A percentile compares a stretch with the other conserved stretches of the same genome.
Conservation (phyloP, 2,888 invertebrate species). For the Rhagonycha lutea region DNA sequence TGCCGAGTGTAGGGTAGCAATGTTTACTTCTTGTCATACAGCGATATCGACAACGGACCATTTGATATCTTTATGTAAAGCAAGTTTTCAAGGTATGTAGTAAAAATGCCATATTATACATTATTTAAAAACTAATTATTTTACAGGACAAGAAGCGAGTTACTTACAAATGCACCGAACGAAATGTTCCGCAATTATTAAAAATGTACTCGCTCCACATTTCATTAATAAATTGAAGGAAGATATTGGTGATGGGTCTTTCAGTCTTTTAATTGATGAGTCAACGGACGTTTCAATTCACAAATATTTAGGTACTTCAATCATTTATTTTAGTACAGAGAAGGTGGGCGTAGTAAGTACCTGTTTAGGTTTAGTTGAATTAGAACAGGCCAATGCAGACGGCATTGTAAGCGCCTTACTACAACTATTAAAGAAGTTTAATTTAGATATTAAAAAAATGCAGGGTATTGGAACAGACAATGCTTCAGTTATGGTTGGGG, state of each 20-base stretch:
- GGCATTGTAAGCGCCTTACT: no score
- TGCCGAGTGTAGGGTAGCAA: not conserved
- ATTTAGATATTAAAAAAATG: no score
- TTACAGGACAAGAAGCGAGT: not conserved
- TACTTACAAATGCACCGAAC: conserved; percentile 29
- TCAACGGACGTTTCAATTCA: conserved; percentile 33
- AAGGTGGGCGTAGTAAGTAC: no score
- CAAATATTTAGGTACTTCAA: conserved; percentile 36
- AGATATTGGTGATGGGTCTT: conserved; percentile 29
- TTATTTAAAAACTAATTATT: not conserved
- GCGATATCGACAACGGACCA: not conserved
- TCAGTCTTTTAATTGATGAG: conserved; percentile 33
- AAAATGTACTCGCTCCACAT: conserved; percentile 31
- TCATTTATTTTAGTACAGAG: no score
- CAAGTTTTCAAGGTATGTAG: not conserved
- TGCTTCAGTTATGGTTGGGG: no score
- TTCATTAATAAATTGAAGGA: conserved; percentile 25
- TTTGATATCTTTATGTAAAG: not conserved
- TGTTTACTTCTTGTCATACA: not conserved
- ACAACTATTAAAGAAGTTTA: no score
- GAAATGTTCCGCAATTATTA: conserved; percentile 28
- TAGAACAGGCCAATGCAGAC: no score
- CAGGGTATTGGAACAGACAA: no score
- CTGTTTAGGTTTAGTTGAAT: no score
- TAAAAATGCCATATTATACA: no score